Base-by-base conservation (phyloP, 2,888 invertebrate genomes). In the Brenthis ino region DNA sequence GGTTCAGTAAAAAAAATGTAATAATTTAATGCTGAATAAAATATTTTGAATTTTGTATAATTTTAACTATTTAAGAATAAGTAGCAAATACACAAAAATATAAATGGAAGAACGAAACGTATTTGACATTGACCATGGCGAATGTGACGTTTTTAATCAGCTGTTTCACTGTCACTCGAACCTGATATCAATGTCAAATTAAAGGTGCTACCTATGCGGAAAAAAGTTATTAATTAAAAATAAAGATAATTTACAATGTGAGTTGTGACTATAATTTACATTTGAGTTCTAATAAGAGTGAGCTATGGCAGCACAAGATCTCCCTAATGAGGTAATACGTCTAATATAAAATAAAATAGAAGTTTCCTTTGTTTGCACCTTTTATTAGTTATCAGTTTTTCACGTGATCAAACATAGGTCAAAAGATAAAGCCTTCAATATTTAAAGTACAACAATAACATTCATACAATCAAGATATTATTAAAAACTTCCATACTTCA, bases 311-410 rank as follows among this genome's bases (percentile, higher is more conserved):
- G 57, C 69, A 80, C 86, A 89, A 87, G 89, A 88, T 69, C 81
- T 92, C 47, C 92, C 92, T 1, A 88, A 82, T 73, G 92, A 92
- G 85, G 92, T 91, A 82, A 61, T 75, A 72, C 67, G 55, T 57
- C 70, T 48, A 37, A 14, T 58, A 65, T 51, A 68, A 60, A 61
- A 16, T 47, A 65, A 57, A 69, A 58, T 60, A 67, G 57, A 68
- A 66, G 60, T 68, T 73, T 80, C 81, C 84, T 85, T 87, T 88
- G 87, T 87, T 85, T 80, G 80, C 74, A 72, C 76, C 80, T 74
- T 80, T 67, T 68, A 56, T 74, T 72, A 71, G 64, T 71, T 69
- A 80, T 80, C 72, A 78, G 79, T 82, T 84, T 86, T 89, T 88
- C 91, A 91, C 91, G 90, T 91, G 91, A 91, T 74, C 53, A 57